Percentiles rank a stretch among this genome's conserved stretches.
Conservation (phyloP, 37 sponge, comb jelly and placozoan species). For the Aplysina aerophoba region DNA sequence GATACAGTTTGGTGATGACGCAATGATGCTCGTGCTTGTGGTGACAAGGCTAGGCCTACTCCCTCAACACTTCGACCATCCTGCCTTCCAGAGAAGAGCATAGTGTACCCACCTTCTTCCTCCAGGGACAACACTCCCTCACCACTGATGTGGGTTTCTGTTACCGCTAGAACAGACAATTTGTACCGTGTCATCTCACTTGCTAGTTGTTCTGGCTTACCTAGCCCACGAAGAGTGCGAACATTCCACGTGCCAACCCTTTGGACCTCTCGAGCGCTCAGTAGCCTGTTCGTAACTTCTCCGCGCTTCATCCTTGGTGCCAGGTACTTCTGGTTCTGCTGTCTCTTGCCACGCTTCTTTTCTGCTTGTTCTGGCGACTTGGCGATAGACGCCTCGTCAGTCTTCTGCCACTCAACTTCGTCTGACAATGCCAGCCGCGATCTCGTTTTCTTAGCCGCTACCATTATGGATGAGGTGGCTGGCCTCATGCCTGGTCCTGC, state of each 20-base stretch:
- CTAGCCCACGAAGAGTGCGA: slow-evolving; percentile 15
- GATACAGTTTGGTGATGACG: slow-evolving; percentile 27
- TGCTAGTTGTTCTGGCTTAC: slow-evolving; percentile 11
- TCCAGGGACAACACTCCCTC: slow-evolving; percentile 8
- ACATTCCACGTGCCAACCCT: slow-evolving; percentile 19
- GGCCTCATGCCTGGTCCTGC: slow-evolving; percentile 1
- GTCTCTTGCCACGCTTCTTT: neutral
- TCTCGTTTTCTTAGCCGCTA: neutral
- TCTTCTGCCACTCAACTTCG: slow-evolving; percentile 9
- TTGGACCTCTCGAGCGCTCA: slow-evolving; percentile 24
- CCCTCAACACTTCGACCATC: slow-evolving; percentile 6
- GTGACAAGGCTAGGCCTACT: slow-evolving; percentile 16
- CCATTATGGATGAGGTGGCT: neutral
- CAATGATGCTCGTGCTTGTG: slow-evolving; percentile 18
- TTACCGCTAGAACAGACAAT: slow-evolving; percentile 18
- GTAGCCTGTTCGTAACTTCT: slow-evolving; percentile 23
- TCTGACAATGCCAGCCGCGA: neutral
- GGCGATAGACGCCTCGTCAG: neutral
- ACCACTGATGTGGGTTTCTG: slow-evolving; percentile 20
- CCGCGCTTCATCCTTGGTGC: too few species aligned
- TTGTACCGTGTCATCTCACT: slow-evolving; percentile 24
- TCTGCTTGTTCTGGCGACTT: slow-evolving; percentile 4
- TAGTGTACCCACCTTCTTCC: slow-evolving; percentile 13
- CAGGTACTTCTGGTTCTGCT: slow-evolving; percentile 23
- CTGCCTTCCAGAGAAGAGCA: slow-evolving; percentile 30